Evolutionary conservation across 2,113 vertebrate genomes (phyloP).

Genomic region (Tachysurus vachellii): DNA sequence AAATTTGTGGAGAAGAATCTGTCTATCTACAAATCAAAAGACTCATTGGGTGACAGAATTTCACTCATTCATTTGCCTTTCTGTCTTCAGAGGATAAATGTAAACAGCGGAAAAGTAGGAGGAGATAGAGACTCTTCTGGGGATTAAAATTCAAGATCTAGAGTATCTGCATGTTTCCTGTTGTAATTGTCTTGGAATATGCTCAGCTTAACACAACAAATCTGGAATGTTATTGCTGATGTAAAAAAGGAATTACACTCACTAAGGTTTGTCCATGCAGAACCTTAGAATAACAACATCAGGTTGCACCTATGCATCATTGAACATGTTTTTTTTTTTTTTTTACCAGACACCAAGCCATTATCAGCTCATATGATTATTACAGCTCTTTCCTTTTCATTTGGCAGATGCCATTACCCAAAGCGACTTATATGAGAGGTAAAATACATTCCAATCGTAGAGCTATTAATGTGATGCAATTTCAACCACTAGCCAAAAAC

Average conservation of each 20-base stretch:
- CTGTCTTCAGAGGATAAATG: not conserved
- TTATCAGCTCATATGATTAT: not conserved
- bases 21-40: not conserved
- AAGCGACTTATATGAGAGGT: not conserved
- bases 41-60: not conserved
- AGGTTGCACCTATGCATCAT: not conserved
- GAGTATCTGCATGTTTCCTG: slow-evolving; percentile 49
- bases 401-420: not conserved
- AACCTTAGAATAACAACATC: not conserved
- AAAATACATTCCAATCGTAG: not conserved
- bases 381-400: not conserved
- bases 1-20: not conserved
- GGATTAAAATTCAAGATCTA: slow-evolving; percentile 52
- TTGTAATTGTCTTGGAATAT: slow-evolving; percentile 54
- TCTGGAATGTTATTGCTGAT: slow-evolving; percentile 50
- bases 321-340: not conserved
- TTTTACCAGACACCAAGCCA: not conserved
- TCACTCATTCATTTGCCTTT: not conserved
- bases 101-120: not conserved
- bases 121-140: slow-evolving; percentile 21
- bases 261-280: slow-evolving; percentile 7
- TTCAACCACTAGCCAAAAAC: too few species aligned
- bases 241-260: slow-evolving; percentile 35
- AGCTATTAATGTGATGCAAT: not conserved
- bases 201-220: slow-evolving; percentile 43